Evolutionary conservation across 2,888 invertebrate genomes (phyloP), one percentile per base, ranked within the genome.

Genomic region (Toxonevra muliebris): DNA sequence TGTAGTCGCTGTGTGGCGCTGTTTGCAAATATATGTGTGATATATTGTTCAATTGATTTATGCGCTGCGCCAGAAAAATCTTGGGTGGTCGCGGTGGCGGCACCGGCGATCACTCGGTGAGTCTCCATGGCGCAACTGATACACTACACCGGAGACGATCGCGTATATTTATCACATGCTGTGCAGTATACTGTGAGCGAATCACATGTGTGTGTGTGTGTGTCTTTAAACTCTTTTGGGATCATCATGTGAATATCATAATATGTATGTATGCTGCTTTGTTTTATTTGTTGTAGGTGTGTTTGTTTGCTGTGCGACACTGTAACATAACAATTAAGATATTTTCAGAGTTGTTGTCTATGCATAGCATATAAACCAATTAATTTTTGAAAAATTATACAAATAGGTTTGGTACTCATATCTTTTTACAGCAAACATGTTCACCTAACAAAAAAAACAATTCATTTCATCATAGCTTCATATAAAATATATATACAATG

Each of bases 31-130:
- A n/a, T 30, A 20, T 30, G 30, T 30, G 30, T 30, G 30, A 15
- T 42, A 41, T 59, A 59, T 19, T 7, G 42, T 65, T 52, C 58
- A 58, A 59, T 59, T 65, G 65, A 65, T 65, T 65, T 65, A 65
- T 65, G 58, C 59, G 58, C 65, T 30, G 58, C 30, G 30, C 30
- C 30, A 30, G 3, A 30, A 30, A 30, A 30, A 30, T 30, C 30
- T 53, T 65, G 65, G 65, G 65, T 65, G 65, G 65, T 65, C 65
- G 59, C 48, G n/a, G 48, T 43, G 50, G 52, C 59, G 48, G 43
- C 59, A 19, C 17, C 62, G 43, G 13, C 7, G n/a, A 13, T 19
- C 20, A 12, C 15, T 19, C 42, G 13, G 10, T 45, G 55, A 12
- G 19, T 20, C 42, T 13, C 42, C 41, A 42, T 15, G n/a, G n/a